These are phyloP conservation scores for Chalcosyrphus nemorum DNA, from an alignment of 2,888 invertebrate genomes.

Conservation along the genomic window DNA sequence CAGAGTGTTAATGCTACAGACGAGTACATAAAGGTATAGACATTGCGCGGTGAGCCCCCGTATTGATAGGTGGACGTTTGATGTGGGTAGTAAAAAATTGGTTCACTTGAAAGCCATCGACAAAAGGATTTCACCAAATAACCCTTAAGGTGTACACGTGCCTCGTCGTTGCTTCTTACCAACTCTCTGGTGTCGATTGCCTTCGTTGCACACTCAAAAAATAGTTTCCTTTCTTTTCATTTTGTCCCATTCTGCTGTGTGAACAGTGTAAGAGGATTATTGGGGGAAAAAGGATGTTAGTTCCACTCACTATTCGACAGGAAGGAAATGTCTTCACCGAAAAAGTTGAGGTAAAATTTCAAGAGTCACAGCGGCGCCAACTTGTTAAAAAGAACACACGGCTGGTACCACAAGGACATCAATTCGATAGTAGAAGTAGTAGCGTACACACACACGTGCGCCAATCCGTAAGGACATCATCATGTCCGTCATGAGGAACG, in stretches of 20 bases:
- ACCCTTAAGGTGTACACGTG: slow-evolving; percentile 71
- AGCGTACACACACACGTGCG: background rate
- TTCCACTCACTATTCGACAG: background rate
- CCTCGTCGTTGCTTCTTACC: slow-evolving; percentile 29
- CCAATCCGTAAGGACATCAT: slow-evolving; percentile 34
- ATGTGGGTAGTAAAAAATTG: slow-evolving; percentile 59
- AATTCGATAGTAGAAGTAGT: slow-evolving; percentile 21
- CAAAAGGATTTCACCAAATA: slow-evolving; percentile 59
- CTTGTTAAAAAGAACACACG: slow-evolving; percentile 37
- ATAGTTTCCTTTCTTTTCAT: slow-evolving; percentile 19
- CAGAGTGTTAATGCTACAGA: background rate
- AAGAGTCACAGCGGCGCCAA: slow-evolving; percentile 38
- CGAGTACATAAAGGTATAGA: background rate
- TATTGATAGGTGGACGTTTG: slow-evolving; percentile 42
- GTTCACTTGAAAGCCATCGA: slow-evolving; percentile 61
- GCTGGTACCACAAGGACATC: slow-evolving; percentile 24
- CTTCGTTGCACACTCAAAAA: slow-evolving; percentile 40
- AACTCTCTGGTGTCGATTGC: slow-evolving; percentile 34
- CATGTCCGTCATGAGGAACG: slow-evolving; percentile 47
- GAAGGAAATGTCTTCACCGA: slow-evolving; percentile 5
- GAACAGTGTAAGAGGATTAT: slow-evolving; percentile 15
- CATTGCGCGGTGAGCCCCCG: slow-evolving; percentile 3
- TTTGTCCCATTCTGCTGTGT: too few relatives aligned
- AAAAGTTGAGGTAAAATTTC: slow-evolving; percentile 27
- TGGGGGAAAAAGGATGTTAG: slow-evolving; percentile 19